These are phyloP conservation scores for Typhlichthys eigenmanni DNA, from an alignment of 2,797 vertebrate species.

Conservation along the genomic window DNA sequence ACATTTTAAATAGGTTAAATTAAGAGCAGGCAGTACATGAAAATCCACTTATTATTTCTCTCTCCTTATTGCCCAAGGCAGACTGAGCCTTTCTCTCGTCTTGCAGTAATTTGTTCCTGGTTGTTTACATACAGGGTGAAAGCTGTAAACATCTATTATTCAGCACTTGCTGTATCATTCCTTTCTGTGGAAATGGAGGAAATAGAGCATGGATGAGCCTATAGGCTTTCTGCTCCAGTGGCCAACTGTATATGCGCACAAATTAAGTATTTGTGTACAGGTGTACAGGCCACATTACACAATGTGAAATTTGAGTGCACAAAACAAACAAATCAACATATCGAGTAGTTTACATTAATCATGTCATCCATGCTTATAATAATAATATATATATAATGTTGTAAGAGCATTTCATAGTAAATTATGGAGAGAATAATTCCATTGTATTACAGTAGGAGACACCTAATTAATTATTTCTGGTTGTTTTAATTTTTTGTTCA, in stretches of 20 bases:
- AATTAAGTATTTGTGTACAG: background rate
- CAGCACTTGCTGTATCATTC: slow-evolving; percentile 32
- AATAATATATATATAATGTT: background rate
- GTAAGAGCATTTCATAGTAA: background rate
- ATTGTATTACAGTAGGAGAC: background rate
- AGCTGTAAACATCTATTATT: slow-evolving; percentile 56
- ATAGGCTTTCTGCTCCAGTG: background rate
- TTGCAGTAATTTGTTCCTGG: slow-evolving; percentile 26
- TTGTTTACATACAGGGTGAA: slow-evolving; percentile 49
- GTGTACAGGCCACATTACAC: background rate
- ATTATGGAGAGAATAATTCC: background rate
- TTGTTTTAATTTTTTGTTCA: background rate
- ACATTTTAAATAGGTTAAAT: slow-evolving; percentile 5
- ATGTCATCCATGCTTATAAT: background rate
- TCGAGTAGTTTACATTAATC: background rate
- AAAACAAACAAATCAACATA: background rate
- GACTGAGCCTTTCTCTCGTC: background rate
- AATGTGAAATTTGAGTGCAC: background rate
- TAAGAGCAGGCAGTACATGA: slow-evolving; percentile 11
- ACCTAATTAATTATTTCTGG: background rate
- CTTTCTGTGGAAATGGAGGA: slow-evolving; percentile 33
- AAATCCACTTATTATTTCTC: slow-evolving; percentile 4
- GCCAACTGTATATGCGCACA: background rate
- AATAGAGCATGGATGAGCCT: slow-evolving; percentile 22
- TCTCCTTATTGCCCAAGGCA: slow-evolving; percentile 10